Percentiles rank a stretch among this genome's conserved stretches.
Conservation (phyloP, 2,888 invertebrate species). For the Escarpia spicata region DNA sequence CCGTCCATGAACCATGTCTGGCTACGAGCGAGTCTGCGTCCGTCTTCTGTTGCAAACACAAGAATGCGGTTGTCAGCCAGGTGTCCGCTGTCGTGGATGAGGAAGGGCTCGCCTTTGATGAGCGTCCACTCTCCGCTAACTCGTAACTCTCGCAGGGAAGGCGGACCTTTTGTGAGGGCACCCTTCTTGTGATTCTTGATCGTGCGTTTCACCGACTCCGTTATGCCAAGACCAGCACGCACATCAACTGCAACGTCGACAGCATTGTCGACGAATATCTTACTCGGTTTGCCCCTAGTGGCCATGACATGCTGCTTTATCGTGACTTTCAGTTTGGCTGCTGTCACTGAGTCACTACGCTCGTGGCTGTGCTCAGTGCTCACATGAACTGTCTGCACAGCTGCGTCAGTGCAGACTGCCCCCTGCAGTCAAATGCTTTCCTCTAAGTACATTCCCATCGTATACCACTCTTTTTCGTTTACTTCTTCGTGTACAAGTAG, state of each 20-base stretch:
- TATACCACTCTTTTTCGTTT: background rate
- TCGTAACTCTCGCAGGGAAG: too few relatives aligned
- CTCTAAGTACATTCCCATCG: background rate
- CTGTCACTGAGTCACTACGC: background rate
- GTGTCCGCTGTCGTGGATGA: background rate
- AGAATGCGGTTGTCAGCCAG: background rate
- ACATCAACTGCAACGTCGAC: background rate
- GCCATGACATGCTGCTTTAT: background rate
- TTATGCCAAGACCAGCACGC: background rate
- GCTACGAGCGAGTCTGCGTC: background rate
- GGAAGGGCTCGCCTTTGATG: background rate
- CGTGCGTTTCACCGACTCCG: background rate
- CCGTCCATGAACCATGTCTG: background rate
- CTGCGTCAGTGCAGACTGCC: constrained; percentile 34
- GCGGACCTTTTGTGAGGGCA: background rate
- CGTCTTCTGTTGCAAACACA: background rate
- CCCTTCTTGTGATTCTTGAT: background rate
- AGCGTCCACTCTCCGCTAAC: too few relatives aligned
- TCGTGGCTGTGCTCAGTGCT: background rate
- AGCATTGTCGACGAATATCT: background rate
- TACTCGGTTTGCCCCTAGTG: background rate
- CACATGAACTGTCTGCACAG: background rate
- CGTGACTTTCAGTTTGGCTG: background rate
- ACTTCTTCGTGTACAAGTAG: background rate
- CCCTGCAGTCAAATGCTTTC: constrained; percentile 26